Conservation (phyloP, 2,113 vertebrate genomes). For the Caranx ignobilis region DNA sequence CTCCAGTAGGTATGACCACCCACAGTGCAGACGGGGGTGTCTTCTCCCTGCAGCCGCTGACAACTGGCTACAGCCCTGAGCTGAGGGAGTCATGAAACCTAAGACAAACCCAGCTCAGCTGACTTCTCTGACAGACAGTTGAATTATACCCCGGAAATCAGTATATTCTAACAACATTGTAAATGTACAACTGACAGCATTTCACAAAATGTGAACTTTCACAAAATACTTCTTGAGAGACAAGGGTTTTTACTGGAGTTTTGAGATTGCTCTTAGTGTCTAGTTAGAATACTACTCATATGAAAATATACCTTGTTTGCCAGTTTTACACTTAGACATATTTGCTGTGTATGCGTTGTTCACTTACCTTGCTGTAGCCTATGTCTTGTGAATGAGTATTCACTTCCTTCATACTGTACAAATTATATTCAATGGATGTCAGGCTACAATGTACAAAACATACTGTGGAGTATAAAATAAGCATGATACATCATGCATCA, state of each 20-base stretch:
- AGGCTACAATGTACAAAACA: not conserved
- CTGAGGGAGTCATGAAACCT: not conserved
- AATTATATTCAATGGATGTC: not conserved
- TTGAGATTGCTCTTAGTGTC: not conserved
- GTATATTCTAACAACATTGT: not conserved
- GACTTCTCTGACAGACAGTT: not conserved
- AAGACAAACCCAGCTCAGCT: not conserved
- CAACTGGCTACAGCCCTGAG: slow-evolving; percentile 16
- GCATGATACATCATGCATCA: not conserved
- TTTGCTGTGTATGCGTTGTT: not conserved
- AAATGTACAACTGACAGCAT: not conserved
- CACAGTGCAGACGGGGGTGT: slow-evolving; percentile 37
- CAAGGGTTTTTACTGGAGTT: not conserved
- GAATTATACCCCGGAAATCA: not conserved
- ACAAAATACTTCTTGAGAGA: not conserved
- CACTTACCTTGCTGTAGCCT: not conserved
- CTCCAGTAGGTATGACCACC: slow-evolving; percentile 60
- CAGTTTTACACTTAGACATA: not conserved
- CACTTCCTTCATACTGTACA: not conserved
- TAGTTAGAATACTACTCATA: not conserved
- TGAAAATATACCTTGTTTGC: not conserved
- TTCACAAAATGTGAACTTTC: not conserved
- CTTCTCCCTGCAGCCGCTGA: slow-evolving; percentile 39
- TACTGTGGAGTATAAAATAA: not conserved
- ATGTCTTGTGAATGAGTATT: not conserved